Evolutionary conservation across 2,113 vertebrate genomes (phyloP), one percentile per base, ranked within the genome.

Genomic region (Aldabrachelys gigantea): DNA sequence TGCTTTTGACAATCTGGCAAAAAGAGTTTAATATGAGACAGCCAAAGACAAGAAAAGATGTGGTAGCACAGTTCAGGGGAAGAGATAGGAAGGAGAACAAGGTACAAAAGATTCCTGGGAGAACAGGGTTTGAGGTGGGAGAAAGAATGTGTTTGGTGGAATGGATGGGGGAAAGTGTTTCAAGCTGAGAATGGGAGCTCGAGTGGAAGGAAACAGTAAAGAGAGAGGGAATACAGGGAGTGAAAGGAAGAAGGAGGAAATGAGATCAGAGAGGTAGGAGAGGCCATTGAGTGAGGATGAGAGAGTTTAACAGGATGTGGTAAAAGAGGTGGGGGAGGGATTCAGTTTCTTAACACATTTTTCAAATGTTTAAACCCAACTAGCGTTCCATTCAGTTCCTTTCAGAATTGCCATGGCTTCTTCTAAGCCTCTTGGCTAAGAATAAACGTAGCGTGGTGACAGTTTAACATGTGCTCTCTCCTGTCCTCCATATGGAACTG

Each of bases 291-390:
- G 22, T 44, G 11, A 12, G 38, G 10, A 25, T 6, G 22, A 41
- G 38, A 25, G 24, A 44, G 38, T 24, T 44, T 5, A 76, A 25
- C 9, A 1, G n/a, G 72, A 44, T 24, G 41, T 44, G 24, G 72
- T 44, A 76, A 41, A 44, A 76, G 38, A 75, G n/a, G 69, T 25
- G 41, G 19, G 38, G 72, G 72, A 76, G 5, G 22, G 8, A 38
- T 76, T 76, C 38, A 41, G 72, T 76, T 76, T 44, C 72, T 41
- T 6, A 35, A 69, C 31, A 44, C 72, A 41, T 24, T 95, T 95
- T 97, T 95, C 91, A 96, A 95, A 90, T 91, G 41, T 85, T 87
- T 93, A 95, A 94, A 91, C 90, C 93, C 83, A 95, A 86, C 83
- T 78, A 76, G 82, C 84, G 31, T 88, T 93, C 75, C 85, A n/a